Evolutionary conservation across 2,113 vertebrate species (phyloP).

Genomic region (Sylvilagus bachmani): DNA sequence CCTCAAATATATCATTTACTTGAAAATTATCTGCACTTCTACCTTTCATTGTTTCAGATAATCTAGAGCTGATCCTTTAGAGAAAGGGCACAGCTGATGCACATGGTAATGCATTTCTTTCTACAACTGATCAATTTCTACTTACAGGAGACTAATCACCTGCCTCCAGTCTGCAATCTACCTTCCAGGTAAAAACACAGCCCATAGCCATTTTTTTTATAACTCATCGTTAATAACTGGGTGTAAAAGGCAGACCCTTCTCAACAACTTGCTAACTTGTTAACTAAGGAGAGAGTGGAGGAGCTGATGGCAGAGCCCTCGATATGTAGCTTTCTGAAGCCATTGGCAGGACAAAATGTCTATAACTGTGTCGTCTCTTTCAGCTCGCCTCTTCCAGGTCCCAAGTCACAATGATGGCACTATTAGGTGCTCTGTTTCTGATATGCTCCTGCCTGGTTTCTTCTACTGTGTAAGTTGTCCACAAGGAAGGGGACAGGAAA

Average conservation of each 20-base stretch:
- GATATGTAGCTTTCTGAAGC: neutral
- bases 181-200: neutral
- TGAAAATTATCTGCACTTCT: neutral
- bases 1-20: neutral
- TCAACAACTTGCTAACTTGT: neutral
- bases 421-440: conserved; percentile 16
- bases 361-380: conserved; percentile 25
- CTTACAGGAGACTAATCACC: neutral
- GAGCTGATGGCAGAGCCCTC: neutral
- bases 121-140: neutral
- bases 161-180: neutral
- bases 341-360: neutral
- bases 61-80: neutral
- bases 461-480: neutral
- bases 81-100: neutral
- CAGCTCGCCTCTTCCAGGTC: neutral
- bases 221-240: neutral
- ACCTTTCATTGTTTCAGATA: neutral
- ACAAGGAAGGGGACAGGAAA: neutral
- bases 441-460: neutral
- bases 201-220: too few relatives aligned
- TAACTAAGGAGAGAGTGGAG: neutral
- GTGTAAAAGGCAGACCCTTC: neutral
- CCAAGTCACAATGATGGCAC: neutral
- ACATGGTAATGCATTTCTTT: neutral